Percentiles rank a stretch among this genome's conserved stretches.
These are phyloP conservation scores for Gnatocerus cornutus DNA, from an alignment of 2,888 invertebrate species.

Conservation along the genomic window DNA sequence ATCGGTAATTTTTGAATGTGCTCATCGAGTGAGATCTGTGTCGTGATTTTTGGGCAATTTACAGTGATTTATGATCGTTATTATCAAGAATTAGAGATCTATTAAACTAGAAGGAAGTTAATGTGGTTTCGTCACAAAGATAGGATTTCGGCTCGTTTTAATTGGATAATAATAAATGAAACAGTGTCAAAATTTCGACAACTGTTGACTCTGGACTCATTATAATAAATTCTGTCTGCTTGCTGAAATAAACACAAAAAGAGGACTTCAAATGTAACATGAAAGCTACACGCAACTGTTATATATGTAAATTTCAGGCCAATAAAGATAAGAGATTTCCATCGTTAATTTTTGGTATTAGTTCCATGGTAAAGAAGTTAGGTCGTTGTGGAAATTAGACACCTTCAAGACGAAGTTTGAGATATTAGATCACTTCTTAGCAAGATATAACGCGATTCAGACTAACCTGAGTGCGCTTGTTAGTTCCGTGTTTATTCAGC, in stretches of 20 bases:
- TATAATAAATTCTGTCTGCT: conserved; percentile 26
- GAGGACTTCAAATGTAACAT: conserved; percentile 27
- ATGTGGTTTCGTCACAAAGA: conserved; percentile 32
- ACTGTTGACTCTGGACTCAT: conserved; percentile 32
- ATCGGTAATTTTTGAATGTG: conserved; percentile 29
- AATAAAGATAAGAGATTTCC: conserved; percentile 46
- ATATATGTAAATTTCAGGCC: conserved; percentile 43
- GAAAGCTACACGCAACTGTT: conserved; percentile 46
- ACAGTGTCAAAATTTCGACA: background rate
- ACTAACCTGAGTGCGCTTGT: conserved; percentile 16
- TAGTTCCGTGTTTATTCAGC: conserved; percentile 42
- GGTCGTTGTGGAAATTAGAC: background rate
- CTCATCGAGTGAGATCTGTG: conserved; percentile 29
- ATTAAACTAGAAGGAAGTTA: conserved; percentile 22
- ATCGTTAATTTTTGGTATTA: conserved; percentile 40
- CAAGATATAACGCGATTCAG: conserved; percentile 17
- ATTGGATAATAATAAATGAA: conserved; percentile 9
- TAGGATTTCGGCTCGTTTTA: background rate
- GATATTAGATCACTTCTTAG: conserved; percentile 28
- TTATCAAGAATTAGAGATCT: conserved; percentile 31
- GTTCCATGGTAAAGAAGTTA: conserved; percentile 26
- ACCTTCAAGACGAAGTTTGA: conserved; percentile 1
- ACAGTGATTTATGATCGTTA: conserved; percentile 21
- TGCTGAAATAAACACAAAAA: conserved; percentile 18
- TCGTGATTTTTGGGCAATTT: conserved; percentile 35